Conservation (phyloP, 2,888 invertebrate genomes). For the Metalampra italica region DNA sequence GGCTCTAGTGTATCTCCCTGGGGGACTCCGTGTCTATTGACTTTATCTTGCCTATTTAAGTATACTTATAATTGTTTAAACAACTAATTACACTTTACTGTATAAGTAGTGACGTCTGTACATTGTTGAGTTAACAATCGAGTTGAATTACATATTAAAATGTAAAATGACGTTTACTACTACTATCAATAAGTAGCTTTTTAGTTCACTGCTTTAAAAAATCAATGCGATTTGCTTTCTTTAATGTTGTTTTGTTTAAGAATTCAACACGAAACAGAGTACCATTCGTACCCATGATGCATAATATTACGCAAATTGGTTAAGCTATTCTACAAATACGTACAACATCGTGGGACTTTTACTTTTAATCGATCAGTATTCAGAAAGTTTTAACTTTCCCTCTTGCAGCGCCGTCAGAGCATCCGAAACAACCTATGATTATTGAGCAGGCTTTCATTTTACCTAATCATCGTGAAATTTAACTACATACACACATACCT, state of each 20-base stretch:
- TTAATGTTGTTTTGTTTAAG: constrained; percentile 13
- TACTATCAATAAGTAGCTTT: neutral
- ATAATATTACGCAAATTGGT: constrained; percentile 44
- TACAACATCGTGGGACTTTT: constrained; percentile 44
- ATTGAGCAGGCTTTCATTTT: constrained; percentile 27
- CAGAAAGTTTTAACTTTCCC: constrained; percentile 64
- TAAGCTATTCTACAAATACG: constrained; percentile 33
- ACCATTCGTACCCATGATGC: constrained; percentile 26
- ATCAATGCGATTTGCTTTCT: neutral
- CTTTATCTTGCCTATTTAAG: neutral
- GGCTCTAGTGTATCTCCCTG: neutral
- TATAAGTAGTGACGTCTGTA: constrained; percentile 18
- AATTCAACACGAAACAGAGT: constrained; percentile 7
- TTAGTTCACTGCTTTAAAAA: neutral
- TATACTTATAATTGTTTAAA: constrained; percentile 15
- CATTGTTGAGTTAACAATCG: constrained; percentile 3
- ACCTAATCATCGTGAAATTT: constrained; percentile 8
- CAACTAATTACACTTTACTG: constrained; percentile 21
- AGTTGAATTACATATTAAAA: neutral
- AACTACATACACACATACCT: neutral
- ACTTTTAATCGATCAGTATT: constrained; percentile 69
- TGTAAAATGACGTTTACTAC: neutral
- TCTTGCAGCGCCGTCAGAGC: constrained; percentile 16
- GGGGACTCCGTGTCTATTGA: neutral
- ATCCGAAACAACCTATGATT: constrained; percentile 8